These are phyloP conservation scores for Parelbella ahira DNA, from an alignment of 2,888 invertebrate genomes.

Conservation along the genomic window DNA sequence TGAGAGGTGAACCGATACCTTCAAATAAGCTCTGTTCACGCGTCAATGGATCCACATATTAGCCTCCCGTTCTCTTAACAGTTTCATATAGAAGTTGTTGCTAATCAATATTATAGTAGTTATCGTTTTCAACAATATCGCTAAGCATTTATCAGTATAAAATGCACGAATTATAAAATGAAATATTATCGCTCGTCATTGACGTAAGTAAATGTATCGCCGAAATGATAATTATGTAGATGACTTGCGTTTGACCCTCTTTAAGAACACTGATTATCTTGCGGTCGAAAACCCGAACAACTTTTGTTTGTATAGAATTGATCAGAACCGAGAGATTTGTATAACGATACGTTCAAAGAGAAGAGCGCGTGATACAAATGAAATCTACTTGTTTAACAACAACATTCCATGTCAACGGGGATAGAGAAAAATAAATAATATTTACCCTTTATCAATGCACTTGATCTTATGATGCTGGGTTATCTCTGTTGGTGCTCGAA, in stretches of 20 bases:
- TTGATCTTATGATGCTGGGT: conserved; percentile 48
- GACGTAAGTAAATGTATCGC: conserved; percentile 50
- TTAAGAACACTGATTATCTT: conserved; percentile 3
- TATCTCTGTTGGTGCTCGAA: conserved; percentile 74
- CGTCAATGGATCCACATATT: conserved; percentile 5
- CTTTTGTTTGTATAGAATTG: too few species aligned
- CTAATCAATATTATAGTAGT: too few species aligned
- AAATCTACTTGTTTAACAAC: conserved; percentile 13
- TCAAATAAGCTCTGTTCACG: conserved; percentile 14
- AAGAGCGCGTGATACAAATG: too few species aligned
- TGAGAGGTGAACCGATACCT: conserved; percentile 19
- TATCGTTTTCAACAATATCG: too few species aligned
- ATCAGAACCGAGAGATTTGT: too few species aligned
- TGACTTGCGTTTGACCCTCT: conserved; percentile 28
- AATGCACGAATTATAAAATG: conserved; percentile 18
- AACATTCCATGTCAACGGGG: conserved; percentile 1
- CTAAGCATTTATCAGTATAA: conserved; percentile 1
- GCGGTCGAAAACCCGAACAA: conserved; percentile 3
- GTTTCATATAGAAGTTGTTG: conserved; percentile 6
- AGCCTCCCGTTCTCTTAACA: conserved; percentile 1
- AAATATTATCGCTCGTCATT: conserved; percentile 38
- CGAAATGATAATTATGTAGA: conserved; percentile 42
- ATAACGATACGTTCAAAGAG: too few species aligned
- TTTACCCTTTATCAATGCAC: conserved; percentile 69
- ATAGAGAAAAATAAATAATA: conserved; percentile 50